These are phyloP conservation scores for Corvus moneduloides DNA, from an alignment of 2,113 vertebrate genomes.

Conservation along the genomic window DNA sequence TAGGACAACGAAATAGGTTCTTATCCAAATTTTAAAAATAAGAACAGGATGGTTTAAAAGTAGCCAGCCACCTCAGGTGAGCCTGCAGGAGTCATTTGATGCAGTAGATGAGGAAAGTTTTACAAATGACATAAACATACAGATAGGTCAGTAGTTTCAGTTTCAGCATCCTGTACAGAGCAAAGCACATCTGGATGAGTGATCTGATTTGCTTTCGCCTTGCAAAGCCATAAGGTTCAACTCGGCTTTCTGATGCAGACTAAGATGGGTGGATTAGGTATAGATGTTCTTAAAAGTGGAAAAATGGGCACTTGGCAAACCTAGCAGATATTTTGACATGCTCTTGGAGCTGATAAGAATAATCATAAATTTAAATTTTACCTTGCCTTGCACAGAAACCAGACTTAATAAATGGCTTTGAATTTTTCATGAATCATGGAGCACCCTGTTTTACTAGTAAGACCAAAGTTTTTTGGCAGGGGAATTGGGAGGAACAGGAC, in stretches of 20 bases:
- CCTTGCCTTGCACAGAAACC: slow-evolving; percentile 55
- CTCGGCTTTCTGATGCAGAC: slow-evolving; percentile 51
- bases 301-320: slow-evolving; percentile 60
- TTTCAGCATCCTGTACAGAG: neutral
- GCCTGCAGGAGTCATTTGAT: neutral
- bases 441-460: slow-evolving; percentile 58
- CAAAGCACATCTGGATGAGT: neutral
- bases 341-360: slow-evolving; percentile 62
- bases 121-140: neutral
- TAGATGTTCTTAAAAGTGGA: slow-evolving; percentile 66
- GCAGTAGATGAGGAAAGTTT: neutral
- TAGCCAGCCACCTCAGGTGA: neutral
- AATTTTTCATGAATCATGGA: slow-evolving; percentile 70
- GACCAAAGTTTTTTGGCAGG: neutral
- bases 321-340: slow-evolving; percentile 56
- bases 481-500: neutral
- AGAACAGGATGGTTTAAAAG: neutral
- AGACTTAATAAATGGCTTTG: slow-evolving; percentile 68
- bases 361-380: slow-evolving; percentile 69
- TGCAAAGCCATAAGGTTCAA: slow-evolving; percentile 50
- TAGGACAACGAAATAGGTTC: neutral
- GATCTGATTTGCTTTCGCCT: slow-evolving; percentile 35
- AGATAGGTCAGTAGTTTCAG: neutral
- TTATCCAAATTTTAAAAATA: neutral
- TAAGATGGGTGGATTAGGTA: slow-evolving; percentile 48